Evolutionary conservation across 2,888 invertebrate species (phyloP), one percentile per base, ranked within the genome.

Genomic region (Linnaemya tessellans): DNA sequence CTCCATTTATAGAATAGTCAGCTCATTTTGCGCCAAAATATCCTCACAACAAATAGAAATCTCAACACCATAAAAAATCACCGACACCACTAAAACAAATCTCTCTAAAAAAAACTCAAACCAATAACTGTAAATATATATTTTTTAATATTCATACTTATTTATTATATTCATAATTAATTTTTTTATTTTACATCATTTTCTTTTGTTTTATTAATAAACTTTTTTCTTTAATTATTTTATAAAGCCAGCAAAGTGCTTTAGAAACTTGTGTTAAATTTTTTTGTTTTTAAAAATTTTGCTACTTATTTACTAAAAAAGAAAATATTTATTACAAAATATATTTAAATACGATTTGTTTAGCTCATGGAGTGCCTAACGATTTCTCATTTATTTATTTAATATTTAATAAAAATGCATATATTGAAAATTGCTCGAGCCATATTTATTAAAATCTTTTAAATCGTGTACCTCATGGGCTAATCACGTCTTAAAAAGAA

Each of bases 61-160:
- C 80, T 73, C 80, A 71, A 73, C 86, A 86, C 79, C 80, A 80
- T 81, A 67, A 86, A 56, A 80, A 64, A 79, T 73, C 77, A 84
- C 65, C 80, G 85, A 83, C 84, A 87, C 87, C 87, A 87, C 87
- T 88, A 88, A 87, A 84, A 79, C 82, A 82, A 86, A 87, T 51
- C 68, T 75, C 64, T 65, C 51, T 79, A 89, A 89, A 90, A 88
- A 90, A 80, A 81, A 82, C 35, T 79, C 64, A 85, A 67, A 68
- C 65, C 74, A 80, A 84, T 88, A 91, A 91, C 90, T 91, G 91
- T 91, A 91, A 91, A 91, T 91, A 91, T 91, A 87, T 75, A 74
- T 80, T 82, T 84, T 74, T 79, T 77, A 58, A 73, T 82, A 65
- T 71, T 86, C 73, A 67, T 77, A 75, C 46, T 67, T 62, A 75